These are phyloP conservation scores for Gonatopus flavifemur DNA, from an alignment of 1,140 invertebrate genomes.

Conservation along the genomic window DNA sequence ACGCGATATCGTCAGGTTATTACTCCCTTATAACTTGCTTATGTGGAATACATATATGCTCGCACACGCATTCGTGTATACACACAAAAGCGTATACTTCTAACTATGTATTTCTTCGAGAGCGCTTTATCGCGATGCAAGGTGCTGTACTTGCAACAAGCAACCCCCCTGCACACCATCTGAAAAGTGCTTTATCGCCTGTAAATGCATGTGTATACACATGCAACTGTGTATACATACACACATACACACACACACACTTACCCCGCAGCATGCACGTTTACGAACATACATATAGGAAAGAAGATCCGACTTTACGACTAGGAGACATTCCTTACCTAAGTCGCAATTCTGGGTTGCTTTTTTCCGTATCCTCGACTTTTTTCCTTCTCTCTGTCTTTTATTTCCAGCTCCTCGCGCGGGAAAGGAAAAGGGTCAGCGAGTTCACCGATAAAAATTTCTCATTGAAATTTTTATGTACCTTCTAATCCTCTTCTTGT, in stretches of 20 bases:
- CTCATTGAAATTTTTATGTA: too few species aligned
- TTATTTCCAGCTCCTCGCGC: conserved; percentile 1
- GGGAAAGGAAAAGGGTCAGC: too few species aligned
- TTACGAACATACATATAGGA: conserved; percentile 1
- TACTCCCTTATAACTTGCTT: too few species aligned
- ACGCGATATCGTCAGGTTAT: neutral
- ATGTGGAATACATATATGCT: too few species aligned
- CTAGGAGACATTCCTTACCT: conserved; percentile 10
- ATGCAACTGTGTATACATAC: neutral
- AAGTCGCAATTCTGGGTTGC: conserved; percentile 5
- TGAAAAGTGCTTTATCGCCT: too few species aligned
- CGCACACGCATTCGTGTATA: too few species aligned
- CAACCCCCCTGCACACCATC: too few species aligned
- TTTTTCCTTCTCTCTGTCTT: conserved; percentile 2
- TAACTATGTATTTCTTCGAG: conserved; percentile 1
- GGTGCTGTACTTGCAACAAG: conserved; percentile 20
- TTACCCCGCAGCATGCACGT: neutral
- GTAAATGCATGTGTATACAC: neutral
- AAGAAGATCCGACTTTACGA: conserved; percentile 22
- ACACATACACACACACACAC: neutral
- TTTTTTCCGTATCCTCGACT: too few species aligned
- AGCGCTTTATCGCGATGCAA: conserved; percentile 28
- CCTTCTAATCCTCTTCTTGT: too few species aligned
- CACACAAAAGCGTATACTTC: too few species aligned
- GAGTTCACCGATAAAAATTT: too few species aligned